Base-by-base conservation (phyloP, 1,140 invertebrate genomes). In the Bombus vancouverensis region DNA sequence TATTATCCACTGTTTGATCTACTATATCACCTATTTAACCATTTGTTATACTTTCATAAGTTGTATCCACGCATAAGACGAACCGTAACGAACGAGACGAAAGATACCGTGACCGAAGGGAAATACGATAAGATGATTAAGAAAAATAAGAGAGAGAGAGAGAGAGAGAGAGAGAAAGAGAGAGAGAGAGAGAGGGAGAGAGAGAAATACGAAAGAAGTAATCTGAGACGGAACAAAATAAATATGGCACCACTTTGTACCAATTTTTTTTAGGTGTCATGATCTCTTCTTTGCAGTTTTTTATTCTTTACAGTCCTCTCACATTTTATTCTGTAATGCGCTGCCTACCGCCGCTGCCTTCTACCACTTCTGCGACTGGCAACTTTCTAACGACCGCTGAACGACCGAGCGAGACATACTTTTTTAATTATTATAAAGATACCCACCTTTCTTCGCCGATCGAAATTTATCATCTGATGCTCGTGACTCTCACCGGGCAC, bases 261-360 rank as follows among this genome's bases (percentile, higher is more conserved):
- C 89, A 53, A 53, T 39, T 37, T 13, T 71, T 92, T 91, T 92
- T 92, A 85, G 89, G 91, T 87, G 87, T 93, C 89, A 90, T 90
- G 90, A 91, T 87, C 88, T 92, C 93, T 91, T 79, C 83, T 80
- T 73, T 92, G 92, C 92, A 92, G 90, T 93, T 93, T 92, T 89
- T 92, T 84, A 90, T 91, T 91, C 90, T 93, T 93, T 93, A 92
- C 92, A 92, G 92, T 94, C 89, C 80, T 91, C 47, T 93, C 91
- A 93, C 91, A 82, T 70, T 93, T 93, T 93, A 92, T 93, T 93
- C 91, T 93, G 92, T 93, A 92, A 92, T 92, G 92, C 92, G 92
- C 93, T 92, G 89, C 92, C 92, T 94, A 89, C 91, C 91, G 92
- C 93, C 92, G 93, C 93, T 93, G 92, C 91, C 92, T 93, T 93